Conservation (phyloP, 35 echinoderm and acorn worm genomes). For the Diadema setosum region DNA sequence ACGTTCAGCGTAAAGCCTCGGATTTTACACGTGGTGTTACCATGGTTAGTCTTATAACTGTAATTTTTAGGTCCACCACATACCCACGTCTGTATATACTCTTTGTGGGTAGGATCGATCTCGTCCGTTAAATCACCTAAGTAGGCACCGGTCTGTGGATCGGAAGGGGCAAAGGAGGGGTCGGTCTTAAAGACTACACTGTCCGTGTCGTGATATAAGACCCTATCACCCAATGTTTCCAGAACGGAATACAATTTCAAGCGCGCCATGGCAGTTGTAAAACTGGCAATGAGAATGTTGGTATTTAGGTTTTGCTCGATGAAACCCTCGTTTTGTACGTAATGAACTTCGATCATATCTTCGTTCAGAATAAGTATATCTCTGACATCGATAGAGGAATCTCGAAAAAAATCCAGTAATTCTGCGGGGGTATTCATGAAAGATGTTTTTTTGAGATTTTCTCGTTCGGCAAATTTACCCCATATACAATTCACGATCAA, state of each 20-base stretch:
- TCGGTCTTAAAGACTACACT: neutral
- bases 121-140: slow-evolving; percentile 42
- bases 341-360: slow-evolving; percentile 5
- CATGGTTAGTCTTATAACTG: slow-evolving; percentile 35
- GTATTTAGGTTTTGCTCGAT: slow-evolving; percentile 9
- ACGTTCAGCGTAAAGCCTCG: slow-evolving; percentile 69
- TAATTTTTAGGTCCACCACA: slow-evolving; percentile 74
- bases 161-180: neutral
- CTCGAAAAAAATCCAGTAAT: neutral
- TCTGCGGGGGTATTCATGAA: neutral
- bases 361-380: slow-evolving; percentile 45
- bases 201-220: slow-evolving; percentile 54
- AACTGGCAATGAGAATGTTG: slow-evolving; percentile 37
- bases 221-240: neutral
- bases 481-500: slow-evolving; percentile 43
- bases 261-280: slow-evolving; percentile 56
- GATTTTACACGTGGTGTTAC: slow-evolving; percentile 44
- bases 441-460: neutral
- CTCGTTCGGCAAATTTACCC: slow-evolving; percentile 48
- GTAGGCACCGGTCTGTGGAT: neutral
- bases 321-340: neutral
- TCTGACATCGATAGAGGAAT: neutral
- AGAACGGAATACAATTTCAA: slow-evolving; percentile 48
- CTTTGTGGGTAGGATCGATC: neutral
- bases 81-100: slow-evolving; percentile 31